Evolutionary conservation across 2,888 invertebrate genomes (phyloP).

Genomic region (Tricholauxania praeusta): DNA sequence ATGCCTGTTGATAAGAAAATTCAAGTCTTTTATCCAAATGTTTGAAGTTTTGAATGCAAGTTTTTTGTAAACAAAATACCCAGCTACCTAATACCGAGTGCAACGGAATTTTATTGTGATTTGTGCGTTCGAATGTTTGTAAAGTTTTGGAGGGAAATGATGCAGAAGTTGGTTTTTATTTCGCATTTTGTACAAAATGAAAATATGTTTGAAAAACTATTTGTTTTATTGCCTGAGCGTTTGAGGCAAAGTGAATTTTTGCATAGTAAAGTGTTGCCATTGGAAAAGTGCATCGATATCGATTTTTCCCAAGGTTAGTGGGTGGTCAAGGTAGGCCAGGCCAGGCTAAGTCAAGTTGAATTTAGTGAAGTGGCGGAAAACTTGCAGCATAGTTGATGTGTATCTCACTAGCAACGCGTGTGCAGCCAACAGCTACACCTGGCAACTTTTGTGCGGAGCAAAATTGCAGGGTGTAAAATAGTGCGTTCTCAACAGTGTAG

Average conservation of each 20-base stretch:
- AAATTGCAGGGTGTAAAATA: not conserved
- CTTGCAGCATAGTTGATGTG: constrained; percentile 13
- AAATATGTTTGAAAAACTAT: not conserved
- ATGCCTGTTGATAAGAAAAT: too few relatives aligned
- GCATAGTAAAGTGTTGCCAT: constrained; percentile 39
- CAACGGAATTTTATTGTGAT: constrained; percentile 1
- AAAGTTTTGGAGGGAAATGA: constrained; percentile 8
- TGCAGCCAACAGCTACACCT: constrained; percentile 17
- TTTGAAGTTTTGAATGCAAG: not conserved
- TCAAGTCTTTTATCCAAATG: not conserved
- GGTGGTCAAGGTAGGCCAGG: constrained; percentile 45
- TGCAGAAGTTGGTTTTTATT: not conserved
- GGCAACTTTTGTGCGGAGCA: constrained; percentile 7
- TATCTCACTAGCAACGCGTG: constrained; percentile 2
- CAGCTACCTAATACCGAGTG: too few relatives aligned
- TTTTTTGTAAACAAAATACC: constrained; percentile 9
- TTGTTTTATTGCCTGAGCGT: not conserved
- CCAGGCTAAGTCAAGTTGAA: not conserved
- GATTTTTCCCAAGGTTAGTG: constrained; percentile 60
- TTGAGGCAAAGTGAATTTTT: not conserved
- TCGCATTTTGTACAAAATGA: not conserved
- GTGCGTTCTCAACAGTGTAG: not conserved
- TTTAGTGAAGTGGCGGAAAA: constrained; percentile 12
- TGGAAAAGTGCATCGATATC: constrained; percentile 53
- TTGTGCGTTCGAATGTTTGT: constrained; percentile 3